Percentiles rank a stretch among this genome's conserved stretches.
phyloP scores from a whole-genome alignment of 2,888 invertebrate genomes.

The Lamproptera curius region DNA sequence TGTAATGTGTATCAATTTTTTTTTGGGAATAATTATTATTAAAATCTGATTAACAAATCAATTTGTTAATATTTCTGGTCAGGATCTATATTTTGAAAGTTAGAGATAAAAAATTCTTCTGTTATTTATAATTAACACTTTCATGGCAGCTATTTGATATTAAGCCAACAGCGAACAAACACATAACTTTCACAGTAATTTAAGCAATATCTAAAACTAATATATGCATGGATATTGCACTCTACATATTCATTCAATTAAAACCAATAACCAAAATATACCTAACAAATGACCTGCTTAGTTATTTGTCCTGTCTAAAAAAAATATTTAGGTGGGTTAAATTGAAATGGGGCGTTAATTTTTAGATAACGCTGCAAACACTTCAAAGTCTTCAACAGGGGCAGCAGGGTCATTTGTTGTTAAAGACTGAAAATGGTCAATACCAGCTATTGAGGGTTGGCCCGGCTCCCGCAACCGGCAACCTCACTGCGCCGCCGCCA shows the following conservation, averaged over 20 bases:
- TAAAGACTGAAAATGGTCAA: slow-evolving; percentile 98
- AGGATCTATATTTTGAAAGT: neutral
- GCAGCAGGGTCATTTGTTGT: slow-evolving; percentile 91
- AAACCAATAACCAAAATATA: too few relatives aligned
- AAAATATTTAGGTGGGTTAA: slow-evolving; percentile 24
- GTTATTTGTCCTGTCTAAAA: slow-evolving; percentile 2
- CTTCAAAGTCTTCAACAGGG: slow-evolving; percentile 91
- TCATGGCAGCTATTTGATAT: too few relatives aligned
- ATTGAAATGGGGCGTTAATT: slow-evolving; percentile 66
- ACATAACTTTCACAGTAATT: slow-evolving; percentile 1
- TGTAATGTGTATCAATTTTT: neutral
- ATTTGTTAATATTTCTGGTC: neutral
- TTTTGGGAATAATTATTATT: neutral
- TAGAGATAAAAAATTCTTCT: neutral
- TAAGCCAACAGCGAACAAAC: slow-evolving; percentile 6
- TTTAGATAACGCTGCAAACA: slow-evolving; percentile 92
- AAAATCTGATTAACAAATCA: neutral
- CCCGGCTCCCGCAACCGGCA: slow-evolving; percentile 82
- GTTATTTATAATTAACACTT: slow-evolving; percentile 7
- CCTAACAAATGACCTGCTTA: slow-evolving; percentile 30
- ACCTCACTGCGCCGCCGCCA: slow-evolving; percentile 78
- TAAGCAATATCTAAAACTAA: neutral
- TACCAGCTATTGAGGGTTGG: slow-evolving; percentile 92
- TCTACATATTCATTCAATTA: slow-evolving; percentile 4
- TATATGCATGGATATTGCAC: slow-evolving; percentile 10